Evolutionary conservation across 1,140 invertebrate genomes (phyloP), one percentile per base, ranked within the genome.

Genomic region (Sarcophaga bullata): DNA sequence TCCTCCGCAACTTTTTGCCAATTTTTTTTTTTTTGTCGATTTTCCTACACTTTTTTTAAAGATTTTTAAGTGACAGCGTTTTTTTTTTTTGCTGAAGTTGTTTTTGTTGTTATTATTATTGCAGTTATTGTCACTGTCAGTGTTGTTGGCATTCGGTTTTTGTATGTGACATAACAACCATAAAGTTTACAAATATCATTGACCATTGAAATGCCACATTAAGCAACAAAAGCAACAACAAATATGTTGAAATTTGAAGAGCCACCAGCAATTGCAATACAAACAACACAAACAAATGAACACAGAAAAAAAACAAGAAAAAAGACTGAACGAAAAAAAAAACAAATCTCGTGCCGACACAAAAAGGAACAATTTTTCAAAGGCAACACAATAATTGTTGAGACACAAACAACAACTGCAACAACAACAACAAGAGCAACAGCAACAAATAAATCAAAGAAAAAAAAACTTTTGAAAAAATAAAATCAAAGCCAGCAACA

Each of bases 131-230:
- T n/a, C 8, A 68, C 17, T 68, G 15, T 37, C 25, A 37, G 25
- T 37, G 25, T 37, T 37, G 25, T 37, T 37, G 25, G 25, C 25
- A 37, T 37, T 37, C 25, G 25, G 1, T 37, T 37, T 37, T 37
- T 37, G 25, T 37, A 37, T 37, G 25, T 37, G 25, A 1, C 25
- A 37, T 37, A 46, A n/a, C 25, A 73, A 50, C 75, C 75, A 52
- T 78, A 78, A 50, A 78, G 75, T 78, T 78, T 52, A 25, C 75
- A 78, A 78, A 78, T 78, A 78, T 48, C 75, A 78, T 78, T 78
- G 75, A 78, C 75, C 75, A 78, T 78, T 17, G 75, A 78, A 78
- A 50, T 78, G 75, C 75, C 75, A 78, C 75, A 78, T 78, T 19
- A 50, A 50, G 19, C n/a, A 78, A 17, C n/a, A 78, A 78, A 8